Evolutionary conservation across 2,797 vertebrate genomes (phyloP), one percentile per base, ranked within the genome.

Genomic region (Heterohyrax brucei): DNA sequence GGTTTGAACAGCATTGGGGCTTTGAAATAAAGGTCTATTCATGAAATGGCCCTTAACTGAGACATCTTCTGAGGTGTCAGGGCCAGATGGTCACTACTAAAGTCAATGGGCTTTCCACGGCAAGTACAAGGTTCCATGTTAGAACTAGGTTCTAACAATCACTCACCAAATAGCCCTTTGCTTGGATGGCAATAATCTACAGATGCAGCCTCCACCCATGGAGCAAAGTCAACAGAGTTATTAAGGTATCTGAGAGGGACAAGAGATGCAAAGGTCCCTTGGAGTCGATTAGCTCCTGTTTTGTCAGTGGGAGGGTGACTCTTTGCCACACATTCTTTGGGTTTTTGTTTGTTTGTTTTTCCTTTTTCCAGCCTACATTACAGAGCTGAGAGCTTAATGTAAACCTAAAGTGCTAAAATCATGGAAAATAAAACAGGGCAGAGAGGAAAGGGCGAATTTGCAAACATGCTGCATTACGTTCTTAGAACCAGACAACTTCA

Each of bases 11-110:
- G 85, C 33, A 89, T 87, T 68, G 59, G 53, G 44, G 46, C 85
- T 95, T 92, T 87, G 79, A 95, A 94, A 94, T 84, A 93, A 96
- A 95, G 84, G 62, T 78, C 89, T 46, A 89, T 84, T 97, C 68
- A 86, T 39, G 7, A 95, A 94, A 95, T 46, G 83, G 80, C 33
- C 87, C 77, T 93, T 91, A 59, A 87, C 76, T 70, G 82, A 89
- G 59, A 92, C 81, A 92, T 95, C 91, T 94, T 97, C 68, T 59
- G 78, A 93, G 83, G 79, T 9, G 5, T 59, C 72, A 48, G 39
- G 39, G 44, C 66, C 87, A 97, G 85, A 94, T 85, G 87, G 89
- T 87, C 85, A 81, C 91, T 53, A 96, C 95, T 94, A 92, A 95
- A 94, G 91, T 87, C 94, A 95, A 72, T 30, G 84, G 93, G 91